Evolutionary conservation across 1,140 invertebrate genomes (phyloP).

Genomic region (Acromyrmex echinatior): DNA sequence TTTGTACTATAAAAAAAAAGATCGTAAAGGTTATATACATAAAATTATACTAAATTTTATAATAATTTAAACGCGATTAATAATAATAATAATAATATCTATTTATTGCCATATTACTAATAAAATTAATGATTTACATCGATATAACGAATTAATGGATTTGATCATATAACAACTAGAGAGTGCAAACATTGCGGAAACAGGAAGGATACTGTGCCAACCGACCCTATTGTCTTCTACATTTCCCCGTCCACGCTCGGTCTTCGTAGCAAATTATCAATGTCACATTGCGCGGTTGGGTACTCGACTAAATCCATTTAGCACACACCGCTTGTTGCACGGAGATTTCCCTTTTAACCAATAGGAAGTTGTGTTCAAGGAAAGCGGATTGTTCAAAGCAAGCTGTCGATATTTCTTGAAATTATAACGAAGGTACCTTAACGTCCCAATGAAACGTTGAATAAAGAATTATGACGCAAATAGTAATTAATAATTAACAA

Average conservation of each 20-base stretch:
- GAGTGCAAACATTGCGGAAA: slow-evolving; percentile 15
- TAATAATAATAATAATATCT: neutral
- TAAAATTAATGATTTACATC: neutral
- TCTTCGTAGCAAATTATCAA: slow-evolving; percentile 69
- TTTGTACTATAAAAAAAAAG: neutral
- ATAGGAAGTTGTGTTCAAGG: neutral
- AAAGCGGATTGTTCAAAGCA: slow-evolving; percentile 27
- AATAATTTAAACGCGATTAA: neutral
- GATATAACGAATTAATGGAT: neutral
- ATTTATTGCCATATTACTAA: neutral
- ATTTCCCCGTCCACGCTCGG: slow-evolving; percentile 55
- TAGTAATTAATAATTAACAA: neutral
- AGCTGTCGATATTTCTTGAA: slow-evolving; percentile 30
- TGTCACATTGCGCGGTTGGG: slow-evolving; percentile 56
- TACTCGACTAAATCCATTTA: slow-evolving; percentile 62
- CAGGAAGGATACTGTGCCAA: slow-evolving; percentile 52
- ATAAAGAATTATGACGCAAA: neutral
- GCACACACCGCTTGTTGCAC: slow-evolving; percentile 42
- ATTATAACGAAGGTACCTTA: neutral
- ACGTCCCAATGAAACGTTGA: neutral
- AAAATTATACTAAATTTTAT: neutral
- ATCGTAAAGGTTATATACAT: neutral
- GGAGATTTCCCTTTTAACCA: slow-evolving; percentile 10
- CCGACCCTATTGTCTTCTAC: slow-evolving; percentile 60
- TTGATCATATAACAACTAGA: slow-evolving; percentile 4